phyloP scores from a whole-genome alignment of 2,888 invertebrate genomes.

The Nycteola revayana region DNA sequence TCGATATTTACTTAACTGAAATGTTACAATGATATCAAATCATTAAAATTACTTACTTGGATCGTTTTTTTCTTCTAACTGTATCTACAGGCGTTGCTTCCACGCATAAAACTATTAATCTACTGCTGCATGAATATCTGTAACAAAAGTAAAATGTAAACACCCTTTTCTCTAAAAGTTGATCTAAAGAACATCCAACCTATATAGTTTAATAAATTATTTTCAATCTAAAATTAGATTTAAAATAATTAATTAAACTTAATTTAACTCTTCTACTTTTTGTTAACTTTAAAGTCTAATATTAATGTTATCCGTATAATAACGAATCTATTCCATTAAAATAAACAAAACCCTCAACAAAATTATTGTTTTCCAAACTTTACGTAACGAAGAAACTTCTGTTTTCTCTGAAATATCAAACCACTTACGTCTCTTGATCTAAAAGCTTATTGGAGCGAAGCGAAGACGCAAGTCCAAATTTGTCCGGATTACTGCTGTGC shows the following conservation, averaged over 20 bases:
- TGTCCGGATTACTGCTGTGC: slow-evolving; percentile 90
- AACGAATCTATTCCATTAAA: no score
- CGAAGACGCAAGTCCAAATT: slow-evolving; percentile 92
- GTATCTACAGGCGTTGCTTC: slow-evolving; percentile 88
- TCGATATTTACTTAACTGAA: no score
- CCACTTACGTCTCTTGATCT: slow-evolving; percentile 85
- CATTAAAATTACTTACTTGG: slow-evolving; percentile 58
- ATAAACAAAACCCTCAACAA: no score
- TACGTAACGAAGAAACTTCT: slow-evolving; percentile 5
- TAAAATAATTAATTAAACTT: no score
- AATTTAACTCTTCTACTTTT: no score
- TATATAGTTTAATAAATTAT: no score
- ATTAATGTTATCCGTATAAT: no score
- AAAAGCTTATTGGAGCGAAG: slow-evolving; percentile 89
- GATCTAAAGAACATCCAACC: no score
- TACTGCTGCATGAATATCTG: slow-evolving; percentile 92
- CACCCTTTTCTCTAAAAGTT: no score
- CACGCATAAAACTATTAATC: slow-evolving; percentile 94
- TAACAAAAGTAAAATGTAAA: slow-evolving; percentile 18
- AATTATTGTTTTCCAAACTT: slow-evolving; percentile 1
- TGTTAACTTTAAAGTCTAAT: no score
- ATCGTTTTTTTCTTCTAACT: slow-evolving; percentile 82
- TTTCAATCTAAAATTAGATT: no score
- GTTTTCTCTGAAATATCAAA: slow-evolving; percentile 19
- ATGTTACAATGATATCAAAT: no score